Conservation (phyloP, 2,888 invertebrate species). For the Trissolcus japonicus region DNA sequence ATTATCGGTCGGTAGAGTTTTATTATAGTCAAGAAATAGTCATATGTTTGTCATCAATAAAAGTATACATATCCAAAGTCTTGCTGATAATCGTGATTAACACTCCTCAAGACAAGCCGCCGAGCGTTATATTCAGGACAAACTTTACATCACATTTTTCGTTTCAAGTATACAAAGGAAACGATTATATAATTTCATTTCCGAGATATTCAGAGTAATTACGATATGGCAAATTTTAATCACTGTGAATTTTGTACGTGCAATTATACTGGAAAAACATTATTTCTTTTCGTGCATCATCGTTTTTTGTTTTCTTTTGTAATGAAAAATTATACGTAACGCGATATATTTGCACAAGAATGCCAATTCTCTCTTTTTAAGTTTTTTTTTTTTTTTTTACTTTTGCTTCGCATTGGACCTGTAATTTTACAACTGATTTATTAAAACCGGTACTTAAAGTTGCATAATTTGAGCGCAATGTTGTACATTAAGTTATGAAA, state of each 20-base stretch:
- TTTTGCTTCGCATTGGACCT: too few species aligned
- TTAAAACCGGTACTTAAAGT: slow-evolving; percentile 15
- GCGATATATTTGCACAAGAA: not conserved
- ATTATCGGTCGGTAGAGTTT: too few species aligned
- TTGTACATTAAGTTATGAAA: slow-evolving; percentile 41
- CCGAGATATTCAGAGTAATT: slow-evolving; percentile 4
- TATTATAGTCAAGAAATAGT: too few species aligned
- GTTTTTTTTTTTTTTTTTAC: too few species aligned
- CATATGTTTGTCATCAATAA: slow-evolving; percentile 42
- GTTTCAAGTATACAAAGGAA: slow-evolving; percentile 16
- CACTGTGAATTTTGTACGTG: not conserved
- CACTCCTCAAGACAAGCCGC: slow-evolving; percentile 30
- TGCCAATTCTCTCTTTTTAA: too few species aligned
- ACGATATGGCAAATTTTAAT: not conserved
- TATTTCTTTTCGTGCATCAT: too few species aligned
- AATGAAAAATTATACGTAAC: not conserved
- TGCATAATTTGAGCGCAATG: slow-evolving; percentile 30
- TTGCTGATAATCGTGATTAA: slow-evolving; percentile 50
- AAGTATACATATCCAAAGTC: slow-evolving; percentile 17
- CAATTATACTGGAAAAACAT: not conserved
- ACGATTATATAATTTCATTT: slow-evolving; percentile 7
- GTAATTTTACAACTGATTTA: not conserved
- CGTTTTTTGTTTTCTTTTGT: slow-evolving; percentile 3
- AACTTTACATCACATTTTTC: slow-evolving; percentile 45
- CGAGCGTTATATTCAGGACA: slow-evolving; percentile 21